Conservation (phyloP, 2,888 invertebrate species). For the Chalcosyrphus nemorum region DNA sequence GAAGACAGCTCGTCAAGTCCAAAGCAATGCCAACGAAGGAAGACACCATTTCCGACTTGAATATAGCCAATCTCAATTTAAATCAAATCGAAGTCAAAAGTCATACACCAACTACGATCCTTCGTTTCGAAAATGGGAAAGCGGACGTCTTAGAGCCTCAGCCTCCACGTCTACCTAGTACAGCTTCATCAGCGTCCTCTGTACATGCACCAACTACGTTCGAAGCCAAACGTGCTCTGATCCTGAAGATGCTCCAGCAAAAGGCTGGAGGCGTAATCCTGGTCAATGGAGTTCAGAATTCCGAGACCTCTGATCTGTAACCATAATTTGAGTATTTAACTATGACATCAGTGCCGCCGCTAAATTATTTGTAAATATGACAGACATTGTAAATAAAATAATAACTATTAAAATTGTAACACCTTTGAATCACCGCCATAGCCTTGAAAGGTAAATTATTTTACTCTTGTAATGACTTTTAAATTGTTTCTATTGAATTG, state of each 20-base stretch:
- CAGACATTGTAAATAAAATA: slow-evolving; percentile 19
- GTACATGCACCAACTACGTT: slow-evolving; percentile 65
- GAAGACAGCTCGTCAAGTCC: background rate
- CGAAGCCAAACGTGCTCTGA: slow-evolving; percentile 75
- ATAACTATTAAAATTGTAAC: background rate
- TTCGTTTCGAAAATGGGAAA: slow-evolving; percentile 40
- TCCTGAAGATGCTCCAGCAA: slow-evolving; percentile 75
- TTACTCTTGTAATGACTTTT: slow-evolving; percentile 21
- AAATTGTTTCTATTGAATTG: background rate
- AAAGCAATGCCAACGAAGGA: background rate
- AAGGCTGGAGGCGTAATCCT: slow-evolving; percentile 74
- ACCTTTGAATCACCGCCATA: slow-evolving; percentile 1
- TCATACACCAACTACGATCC: slow-evolving; percentile 39
- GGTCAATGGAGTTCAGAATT: slow-evolving; percentile 76
- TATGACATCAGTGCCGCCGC: background rate
- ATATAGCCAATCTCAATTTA: background rate
- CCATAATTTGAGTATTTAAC: background rate
- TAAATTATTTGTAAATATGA: slow-evolving; percentile 33
- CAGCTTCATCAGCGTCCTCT: slow-evolving; percentile 9
- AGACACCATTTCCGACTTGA: background rate
- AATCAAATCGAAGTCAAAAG: slow-evolving; percentile 15
- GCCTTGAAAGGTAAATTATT: background rate
- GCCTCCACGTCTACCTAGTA: background rate
- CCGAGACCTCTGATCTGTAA: slow-evolving; percentile 69
- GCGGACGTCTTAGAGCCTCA: background rate